Evolutionary conservation across 2,797 vertebrate species (phyloP), one percentile per base, ranked within the genome.

Genomic region (Spatula clypeata): DNA sequence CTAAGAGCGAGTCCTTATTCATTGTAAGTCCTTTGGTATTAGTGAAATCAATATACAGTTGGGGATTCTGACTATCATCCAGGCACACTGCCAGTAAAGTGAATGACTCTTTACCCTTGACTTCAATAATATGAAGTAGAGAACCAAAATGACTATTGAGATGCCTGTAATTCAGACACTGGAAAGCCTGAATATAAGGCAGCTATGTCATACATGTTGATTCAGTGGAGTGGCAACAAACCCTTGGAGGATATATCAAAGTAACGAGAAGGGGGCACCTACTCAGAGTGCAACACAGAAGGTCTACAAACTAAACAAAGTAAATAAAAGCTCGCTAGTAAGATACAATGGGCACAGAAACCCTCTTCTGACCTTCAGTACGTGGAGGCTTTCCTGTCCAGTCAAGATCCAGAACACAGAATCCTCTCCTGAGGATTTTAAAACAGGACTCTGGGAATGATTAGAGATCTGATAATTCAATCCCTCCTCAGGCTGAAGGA

Each of bases 41-140:
- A 84, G 44, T 82, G 27, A 81, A 93, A 60, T 71, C 64, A 73
- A 44, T 84, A 57, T 31, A 26, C 38, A 73, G 4, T 7, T 75
- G 76, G 86, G 27, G 17, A 66, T 55, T 16, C 60, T 8, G 71
- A 36, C 9, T 66, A 7, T 72, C n/a, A 60, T 27, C 67, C 64
- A 85, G 64, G 64, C 77, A 86, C 29, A 34, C 7, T 79, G 66
- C 73, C 80, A 81, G 42, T 47, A 70, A 79, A 69, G 23, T 23
- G 42, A 95, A 19, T 73, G 31, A 55, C 29, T 61, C 54, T 88
- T 91, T 85, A 84, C 42, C 45, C 45, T 94, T 87, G 62, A 57
- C 47, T 79, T 79, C 47, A 64, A 2, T 64, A 79, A 86, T 70
- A 51, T 11, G 38, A 65, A 77, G 32, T 38, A 38, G 31, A 84